A percentile compares a stretch with the other conserved stretches of the same genome.
phyloP scores from a whole-genome alignment of 2,797 vertebrate species.

The Lacerta agilis region DNA sequence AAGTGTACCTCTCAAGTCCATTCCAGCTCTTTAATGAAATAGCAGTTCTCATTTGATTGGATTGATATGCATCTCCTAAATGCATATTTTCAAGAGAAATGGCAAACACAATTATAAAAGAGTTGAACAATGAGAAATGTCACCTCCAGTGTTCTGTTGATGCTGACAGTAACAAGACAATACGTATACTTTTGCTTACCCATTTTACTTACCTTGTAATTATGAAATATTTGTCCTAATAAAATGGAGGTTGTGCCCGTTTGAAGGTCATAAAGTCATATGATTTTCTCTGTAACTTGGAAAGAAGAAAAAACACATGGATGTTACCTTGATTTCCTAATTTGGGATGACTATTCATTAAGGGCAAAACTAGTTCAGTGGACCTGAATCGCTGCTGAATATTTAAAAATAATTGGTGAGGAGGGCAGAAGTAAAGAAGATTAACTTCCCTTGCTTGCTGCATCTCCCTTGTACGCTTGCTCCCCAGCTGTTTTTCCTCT shows the following conservation, averaged over 20 bases:
- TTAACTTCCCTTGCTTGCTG: background rate
- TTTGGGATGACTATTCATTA: background rate
- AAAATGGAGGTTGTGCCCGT: conserved; percentile 22
- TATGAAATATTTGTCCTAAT: conserved; percentile 4
- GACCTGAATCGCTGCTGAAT: background rate
- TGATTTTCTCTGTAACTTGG: conserved; percentile 14
- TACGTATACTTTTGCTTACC: background rate
- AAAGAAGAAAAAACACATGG: conserved; percentile 17
- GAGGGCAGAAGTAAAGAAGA: background rate
- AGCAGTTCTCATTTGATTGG: background rate
- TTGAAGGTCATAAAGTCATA: background rate
- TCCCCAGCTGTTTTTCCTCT: background rate
- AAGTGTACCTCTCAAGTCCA: background rate
- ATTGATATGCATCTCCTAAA: background rate
- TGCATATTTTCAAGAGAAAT: conserved; percentile 24
- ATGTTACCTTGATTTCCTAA: background rate
- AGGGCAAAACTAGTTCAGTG: background rate
- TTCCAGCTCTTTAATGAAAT: background rate
- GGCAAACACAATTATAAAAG: background rate
- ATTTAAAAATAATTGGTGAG: background rate
- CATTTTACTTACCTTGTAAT: background rate
- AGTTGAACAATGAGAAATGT: background rate
- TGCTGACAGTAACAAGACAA: background rate
- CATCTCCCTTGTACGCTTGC: background rate
- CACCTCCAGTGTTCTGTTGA: background rate